These are phyloP conservation scores for Spea bombifrons DNA, from an alignment of 2,113 vertebrate genomes.

Conservation along the genomic window DNA sequence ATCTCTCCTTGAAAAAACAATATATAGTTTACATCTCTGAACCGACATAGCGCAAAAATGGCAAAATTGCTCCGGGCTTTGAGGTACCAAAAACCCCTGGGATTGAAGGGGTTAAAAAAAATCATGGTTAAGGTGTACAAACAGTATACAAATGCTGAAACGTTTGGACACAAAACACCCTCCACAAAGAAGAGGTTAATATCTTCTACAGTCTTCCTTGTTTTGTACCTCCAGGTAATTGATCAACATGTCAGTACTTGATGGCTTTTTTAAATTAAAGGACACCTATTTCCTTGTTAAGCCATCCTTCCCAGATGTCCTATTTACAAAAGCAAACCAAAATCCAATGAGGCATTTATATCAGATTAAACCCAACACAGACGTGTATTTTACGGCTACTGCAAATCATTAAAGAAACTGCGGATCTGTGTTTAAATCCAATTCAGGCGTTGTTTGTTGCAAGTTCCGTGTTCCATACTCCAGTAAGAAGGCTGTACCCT, in stretches of 20 bases:
- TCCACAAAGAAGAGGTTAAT: no score
- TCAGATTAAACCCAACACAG: slow-evolving; percentile 32
- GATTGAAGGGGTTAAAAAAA: no score
- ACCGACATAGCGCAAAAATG: no score
- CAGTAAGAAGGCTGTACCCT: slow-evolving; percentile 14
- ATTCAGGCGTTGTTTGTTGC: slow-evolving; percentile 16
- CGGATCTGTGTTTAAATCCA: slow-evolving; percentile 40
- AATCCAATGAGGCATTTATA: slow-evolving; percentile 44
- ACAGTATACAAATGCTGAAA: no score
- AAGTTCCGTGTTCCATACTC: slow-evolving; percentile 8
- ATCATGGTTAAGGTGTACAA: no score
- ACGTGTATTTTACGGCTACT: slow-evolving; percentile 20
- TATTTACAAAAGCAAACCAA: slow-evolving; percentile 39
- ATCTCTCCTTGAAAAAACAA: no score
- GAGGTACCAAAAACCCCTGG: no score
- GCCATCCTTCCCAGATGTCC: slow-evolving; percentile 27
- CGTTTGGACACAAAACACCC: no score
- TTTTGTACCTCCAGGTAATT: background rate
- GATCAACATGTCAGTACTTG: slow-evolving; percentile 5
- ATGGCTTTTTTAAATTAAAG: slow-evolving; percentile 30
- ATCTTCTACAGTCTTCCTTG: background rate
- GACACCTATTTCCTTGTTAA: slow-evolving; percentile 27
- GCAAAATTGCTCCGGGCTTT: no score
- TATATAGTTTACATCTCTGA: no score
- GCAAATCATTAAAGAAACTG: no score